Evolutionary conservation across 2,113 vertebrate genomes (phyloP).

Genomic region (Scomber scombrus): DNA sequence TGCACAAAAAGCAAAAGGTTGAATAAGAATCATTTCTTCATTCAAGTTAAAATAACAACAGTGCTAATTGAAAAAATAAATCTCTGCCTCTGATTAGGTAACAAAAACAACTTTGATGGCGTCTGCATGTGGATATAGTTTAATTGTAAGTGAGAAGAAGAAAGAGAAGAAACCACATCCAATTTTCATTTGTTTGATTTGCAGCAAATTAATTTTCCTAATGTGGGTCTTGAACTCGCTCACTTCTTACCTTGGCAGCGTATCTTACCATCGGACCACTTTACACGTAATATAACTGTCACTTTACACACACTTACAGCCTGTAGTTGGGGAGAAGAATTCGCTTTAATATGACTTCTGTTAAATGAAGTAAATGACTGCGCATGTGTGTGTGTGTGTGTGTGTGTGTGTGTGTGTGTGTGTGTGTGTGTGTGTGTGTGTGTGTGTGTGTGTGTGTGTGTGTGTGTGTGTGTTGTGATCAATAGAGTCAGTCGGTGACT

Average conservation of each 20-base stretch:
- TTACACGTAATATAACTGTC: slow-evolving; percentile 32
- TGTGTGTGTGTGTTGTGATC: slow-evolving; percentile 52
- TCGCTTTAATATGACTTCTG: slow-evolving; percentile 21
- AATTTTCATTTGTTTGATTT: slow-evolving; percentile 25
- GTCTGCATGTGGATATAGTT: background rate
- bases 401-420: slow-evolving; percentile 7
- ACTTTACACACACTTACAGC: slow-evolving; percentile 1
- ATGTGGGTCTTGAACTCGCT: background rate
- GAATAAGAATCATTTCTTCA: background rate
- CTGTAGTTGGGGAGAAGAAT: background rate
- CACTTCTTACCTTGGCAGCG: slow-evolving; percentile 22
- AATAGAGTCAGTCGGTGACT: slow-evolving; percentile 58
- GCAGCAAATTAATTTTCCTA: slow-evolving; percentile 12
- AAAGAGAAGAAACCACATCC: slow-evolving; percentile 9
- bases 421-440: slow-evolving; percentile 11
- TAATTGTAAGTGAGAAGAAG: background rate
- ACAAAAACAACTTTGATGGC: background rate
- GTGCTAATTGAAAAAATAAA: background rate
- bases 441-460: slow-evolving; percentile 4
- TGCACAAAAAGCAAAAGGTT: background rate
- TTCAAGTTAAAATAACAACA: background rate
- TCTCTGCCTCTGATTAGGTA: background rate
- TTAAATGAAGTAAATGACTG: slow-evolving; percentile 23
- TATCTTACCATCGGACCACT: slow-evolving; percentile 7
- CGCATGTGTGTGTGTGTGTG: slow-evolving; percentile 5